Evolutionary conservation across 2,888 invertebrate genomes (phyloP).

Genomic region (Acrobasis consociella): DNA sequence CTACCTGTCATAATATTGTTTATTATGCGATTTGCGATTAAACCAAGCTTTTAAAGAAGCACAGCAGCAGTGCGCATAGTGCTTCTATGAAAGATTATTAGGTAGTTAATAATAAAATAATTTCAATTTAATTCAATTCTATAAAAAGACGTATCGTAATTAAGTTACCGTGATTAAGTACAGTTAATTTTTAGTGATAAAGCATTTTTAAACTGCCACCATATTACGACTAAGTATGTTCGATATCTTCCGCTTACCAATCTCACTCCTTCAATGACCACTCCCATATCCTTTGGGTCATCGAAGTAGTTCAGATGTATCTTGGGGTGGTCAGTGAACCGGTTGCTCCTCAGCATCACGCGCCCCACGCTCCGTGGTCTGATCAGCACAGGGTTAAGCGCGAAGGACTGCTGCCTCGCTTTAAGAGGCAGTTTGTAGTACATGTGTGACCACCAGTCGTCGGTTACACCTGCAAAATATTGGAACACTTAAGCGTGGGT

Average conservation of each 20-base stretch:
- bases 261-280: conserved; percentile 88
- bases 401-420: conserved; percentile 82
- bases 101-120: too few species aligned
- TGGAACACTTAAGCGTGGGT: not conserved
- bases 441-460: conserved; percentile 82
- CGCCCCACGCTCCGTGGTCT: conserved; percentile 89
- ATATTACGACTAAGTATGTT: not conserved
- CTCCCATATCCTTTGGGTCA: conserved; percentile 86
- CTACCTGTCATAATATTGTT: too few species aligned
- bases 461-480: conserved; percentile 75
- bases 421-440: conserved; percentile 72
- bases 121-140: too few species aligned
- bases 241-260: conserved; percentile 74
- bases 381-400: conserved; percentile 88
- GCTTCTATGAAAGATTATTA: too few species aligned
- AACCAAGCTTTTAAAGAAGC: too few species aligned
- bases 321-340: conserved; percentile 89
- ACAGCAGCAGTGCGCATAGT: too few species aligned
- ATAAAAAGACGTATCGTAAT: too few species aligned
- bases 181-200: too few species aligned
- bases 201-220: too few species aligned
- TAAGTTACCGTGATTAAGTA: too few species aligned
- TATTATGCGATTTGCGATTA: too few species aligned
- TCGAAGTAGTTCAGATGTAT: conserved; percentile 93
- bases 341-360: conserved; percentile 85